Base-by-base conservation (phyloP, 2,113 vertebrate genomes). In the Epinephelus moara region DNA sequence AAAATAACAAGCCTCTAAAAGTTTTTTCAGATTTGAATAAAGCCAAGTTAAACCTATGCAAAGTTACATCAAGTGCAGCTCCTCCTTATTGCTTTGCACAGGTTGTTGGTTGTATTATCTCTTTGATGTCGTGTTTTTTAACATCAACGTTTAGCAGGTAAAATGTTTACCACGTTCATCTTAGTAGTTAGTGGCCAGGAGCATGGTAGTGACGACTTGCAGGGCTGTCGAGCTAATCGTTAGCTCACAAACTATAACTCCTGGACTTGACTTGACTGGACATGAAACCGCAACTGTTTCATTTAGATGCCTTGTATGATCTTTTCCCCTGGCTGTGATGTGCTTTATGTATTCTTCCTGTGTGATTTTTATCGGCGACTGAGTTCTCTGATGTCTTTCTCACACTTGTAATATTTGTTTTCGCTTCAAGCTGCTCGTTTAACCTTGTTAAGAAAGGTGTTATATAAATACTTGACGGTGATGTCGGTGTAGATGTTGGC, bases 381-480 rank as follows among this genome's bases (percentile, higher is more conserved):
- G 53, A 18, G 45, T 19, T 42, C 17, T 60, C 56, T 30, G 42
- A 14, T 11, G 21, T 55, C 68, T 53, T 8, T 6, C 67, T 70
- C 67, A 70, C 18, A 53, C 66, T 70, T 2, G 15, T 5, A 33
- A 7, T 53, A 47, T 52, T 50, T 50, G 59, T 62, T 62, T 62
- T 52, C 40, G 4, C 52, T 47, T 3, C 3, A 37, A 1, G 23
- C 72, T 53, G 59, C 59, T 63, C 19, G 1, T 52, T 40, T 63
- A 40, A 74, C 71, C 71, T 61, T 3, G 19, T 19, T 50, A 7
- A 47, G 40, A 18, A 60, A 73, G 45, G 45, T 18, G 56, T 73
- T 9, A n/a, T 4, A 52, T 61, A n/a, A 61, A 61, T 11, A 50
- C 47, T 63, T 0, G 18, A 62, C 9, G 33, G 21, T 42, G n/a